Evolutionary conservation across 2,888 invertebrate genomes (phyloP).

Genomic region (Cataglyphis livida): DNA sequence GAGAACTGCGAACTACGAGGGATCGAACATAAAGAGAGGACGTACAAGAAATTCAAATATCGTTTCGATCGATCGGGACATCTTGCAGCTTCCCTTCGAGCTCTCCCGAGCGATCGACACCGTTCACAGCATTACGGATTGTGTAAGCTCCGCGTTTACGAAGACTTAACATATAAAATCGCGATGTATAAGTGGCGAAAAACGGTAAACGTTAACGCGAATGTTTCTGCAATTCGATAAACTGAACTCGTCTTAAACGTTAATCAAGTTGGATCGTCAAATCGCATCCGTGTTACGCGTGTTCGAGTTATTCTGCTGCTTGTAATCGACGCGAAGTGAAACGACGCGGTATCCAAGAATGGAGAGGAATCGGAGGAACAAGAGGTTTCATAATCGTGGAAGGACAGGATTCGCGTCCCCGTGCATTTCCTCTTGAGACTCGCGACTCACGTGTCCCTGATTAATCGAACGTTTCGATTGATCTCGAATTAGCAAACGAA

Average conservation of each 20-base stretch:
- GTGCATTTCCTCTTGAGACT: slow-evolving; percentile 40
- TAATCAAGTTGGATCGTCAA: neutral
- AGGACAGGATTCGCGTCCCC: slow-evolving; percentile 38
- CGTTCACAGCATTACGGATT: neutral
- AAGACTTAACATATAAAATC: neutral
- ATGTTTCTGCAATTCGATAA: neutral
- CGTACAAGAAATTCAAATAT: slow-evolving; percentile 29
- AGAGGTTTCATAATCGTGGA: slow-evolving; percentile 24
- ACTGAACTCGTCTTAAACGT: slow-evolving; percentile 5
- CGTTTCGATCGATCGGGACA: slow-evolving; percentile 17
- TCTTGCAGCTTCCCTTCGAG: slow-evolving; percentile 23
- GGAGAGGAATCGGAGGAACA: slow-evolving; percentile 37
- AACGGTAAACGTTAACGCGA: neutral
- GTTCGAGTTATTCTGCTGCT: neutral
- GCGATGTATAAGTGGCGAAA: slow-evolving; percentile 26
- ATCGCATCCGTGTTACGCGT: neutral
- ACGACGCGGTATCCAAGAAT: slow-evolving; percentile 8
- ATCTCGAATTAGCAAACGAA: slow-evolving; percentile 9
- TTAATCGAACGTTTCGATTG: neutral
- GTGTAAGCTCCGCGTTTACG: neutral
- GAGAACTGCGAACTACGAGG: slow-evolving; percentile 42
- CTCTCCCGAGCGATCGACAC: neutral
- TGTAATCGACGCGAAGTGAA: slow-evolving; percentile 14
- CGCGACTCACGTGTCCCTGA: neutral
- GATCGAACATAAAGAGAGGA: neutral